Percentiles rank a stretch among this genome's conserved stretches.
Evolutionary conservation across 2,113 vertebrate species (phyloP).

Genomic region (Hippoglossus stenolepis): DNA sequence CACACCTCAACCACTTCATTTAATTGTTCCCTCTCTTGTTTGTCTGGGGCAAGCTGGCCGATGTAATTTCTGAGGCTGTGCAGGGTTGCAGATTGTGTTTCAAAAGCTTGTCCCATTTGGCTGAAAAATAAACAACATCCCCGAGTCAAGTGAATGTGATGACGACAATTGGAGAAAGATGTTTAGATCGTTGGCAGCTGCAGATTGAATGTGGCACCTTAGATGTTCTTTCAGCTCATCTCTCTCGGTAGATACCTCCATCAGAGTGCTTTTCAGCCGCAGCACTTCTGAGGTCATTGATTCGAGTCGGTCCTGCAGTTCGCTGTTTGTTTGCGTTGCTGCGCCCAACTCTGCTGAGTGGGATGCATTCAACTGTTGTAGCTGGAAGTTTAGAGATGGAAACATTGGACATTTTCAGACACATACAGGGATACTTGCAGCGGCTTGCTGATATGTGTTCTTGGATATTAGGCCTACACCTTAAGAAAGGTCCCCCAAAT

Average conservation of each 20-base stretch:
- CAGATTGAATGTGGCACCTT: conserved; percentile 68
- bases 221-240: conserved; percentile 77
- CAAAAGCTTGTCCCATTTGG: conserved; percentile 74
- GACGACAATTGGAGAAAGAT: conserved; percentile 31
- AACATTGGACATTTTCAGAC: conserved; percentile 1
- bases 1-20: conserved; percentile 76
- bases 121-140: conserved; percentile 67
- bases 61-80: conserved; percentile 84
- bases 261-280: conserved; percentile 65
- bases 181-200: conserved; percentile 9
- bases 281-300: conserved; percentile 71
- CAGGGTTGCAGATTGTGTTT: conserved; percentile 78
- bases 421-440: background rate
- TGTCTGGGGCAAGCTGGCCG: conserved; percentile 75
- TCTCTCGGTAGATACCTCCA: conserved; percentile 72
- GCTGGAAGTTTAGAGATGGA: conserved; percentile 42
- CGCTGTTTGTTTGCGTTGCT: conserved; percentile 47
- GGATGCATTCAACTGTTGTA: conserved; percentile 64
- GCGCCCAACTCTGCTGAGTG: conserved; percentile 60
- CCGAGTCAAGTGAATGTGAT: conserved; percentile 25
- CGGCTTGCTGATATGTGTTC: no score
- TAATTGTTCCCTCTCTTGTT: conserved; percentile 74
- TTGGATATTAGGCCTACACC: no score
- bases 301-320: conserved; percentile 71
- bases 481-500: conserved; percentile 19